Evolutionary conservation across 2,113 vertebrate genomes (phyloP), one percentile per base, ranked within the genome.

Genomic region (Anthoscopus minutus): DNA sequence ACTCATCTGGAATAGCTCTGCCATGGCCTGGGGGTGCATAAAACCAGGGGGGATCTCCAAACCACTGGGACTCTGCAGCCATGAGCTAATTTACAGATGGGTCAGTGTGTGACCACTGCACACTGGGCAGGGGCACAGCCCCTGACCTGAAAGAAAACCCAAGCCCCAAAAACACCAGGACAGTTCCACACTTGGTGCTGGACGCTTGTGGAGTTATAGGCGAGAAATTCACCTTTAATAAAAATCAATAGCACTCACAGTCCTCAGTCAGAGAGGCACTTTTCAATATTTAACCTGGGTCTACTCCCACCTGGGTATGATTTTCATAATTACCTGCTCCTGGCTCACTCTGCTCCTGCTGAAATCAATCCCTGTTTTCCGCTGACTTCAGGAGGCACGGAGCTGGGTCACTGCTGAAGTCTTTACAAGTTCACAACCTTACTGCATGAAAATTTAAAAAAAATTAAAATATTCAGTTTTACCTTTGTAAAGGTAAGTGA

Each of bases 21-120:
- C 13, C 19, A 17, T 5, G 12, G 2, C 19, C 42, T 16, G 38
- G 33, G 19, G 0, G 30, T 20, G 37, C 57, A 0, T 20, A 51
- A 64, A 42, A 10, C 6, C 4, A 6, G 5, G 4, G 7, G 0
- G 10, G 10, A 23, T 37, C n/a, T 28, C 67, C 19, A 4, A 38
- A 73, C 10, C 40, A 10, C 16, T 16, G 35, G 38, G 14, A 42
- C 0, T 16, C 20, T 15, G 15, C 33, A 79, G 12, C 44, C 20
- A 15, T 0, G 1, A 23, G 33, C 48, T 38, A 1, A 20, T 24
- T 21, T 10, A 11, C 4, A 27, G 56, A 38, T 1, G 6, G 31
- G 51, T 18, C 69, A 56, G n/a, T 28, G 58, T 47, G 56, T 38
- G 48, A 83, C 27, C 33, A 17, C 47, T 44, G 21, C 37, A 42